A percentile compares a stretch with the other conserved stretches of the same genome.
Evolutionary conservation across 2,113 vertebrate genomes (phyloP).

Genomic region (Accipiter virgatus): DNA sequence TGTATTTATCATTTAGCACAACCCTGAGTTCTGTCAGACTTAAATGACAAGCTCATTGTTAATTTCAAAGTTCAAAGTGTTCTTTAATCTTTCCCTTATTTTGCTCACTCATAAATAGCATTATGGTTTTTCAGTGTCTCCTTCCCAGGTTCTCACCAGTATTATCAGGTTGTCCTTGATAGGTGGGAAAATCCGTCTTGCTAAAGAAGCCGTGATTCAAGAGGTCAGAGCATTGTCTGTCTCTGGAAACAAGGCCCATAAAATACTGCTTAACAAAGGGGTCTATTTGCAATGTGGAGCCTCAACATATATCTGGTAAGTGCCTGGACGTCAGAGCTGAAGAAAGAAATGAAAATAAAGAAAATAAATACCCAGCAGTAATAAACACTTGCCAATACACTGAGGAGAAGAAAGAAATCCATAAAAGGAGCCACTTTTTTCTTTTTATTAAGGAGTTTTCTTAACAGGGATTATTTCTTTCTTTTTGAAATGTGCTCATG

Average conservation of each 20-base stretch:
- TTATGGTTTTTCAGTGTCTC: background rate
- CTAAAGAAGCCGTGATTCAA: background rate
- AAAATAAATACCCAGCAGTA: background rate
- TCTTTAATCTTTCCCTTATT: conserved; percentile 17
- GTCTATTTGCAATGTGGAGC: background rate
- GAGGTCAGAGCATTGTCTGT: conserved; percentile 10
- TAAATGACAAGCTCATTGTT: conserved; percentile 44
- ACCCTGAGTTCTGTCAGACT: background rate
- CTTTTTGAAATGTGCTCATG: background rate
- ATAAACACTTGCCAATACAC: background rate
- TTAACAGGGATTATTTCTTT: background rate
- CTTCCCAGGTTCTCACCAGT: background rate
- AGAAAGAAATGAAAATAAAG: conserved; percentile 28
- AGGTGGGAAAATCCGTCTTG: background rate
- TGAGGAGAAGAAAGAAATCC: background rate
- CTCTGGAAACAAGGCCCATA: background rate
- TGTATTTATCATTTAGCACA: background rate
- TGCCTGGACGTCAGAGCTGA: background rate
- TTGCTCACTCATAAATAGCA: background rate
- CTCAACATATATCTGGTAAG: background rate
- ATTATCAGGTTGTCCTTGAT: conserved; percentile 10
- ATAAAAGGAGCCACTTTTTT: background rate
- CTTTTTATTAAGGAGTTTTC: background rate
- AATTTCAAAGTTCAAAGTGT: conserved; percentile 45
- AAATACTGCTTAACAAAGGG: background rate